A percentile compares a stretch with the other conserved stretches of the same genome.
Evolutionary conservation across 2,113 vertebrate species (phyloP).

Genomic region (Silurus glanis): DNA sequence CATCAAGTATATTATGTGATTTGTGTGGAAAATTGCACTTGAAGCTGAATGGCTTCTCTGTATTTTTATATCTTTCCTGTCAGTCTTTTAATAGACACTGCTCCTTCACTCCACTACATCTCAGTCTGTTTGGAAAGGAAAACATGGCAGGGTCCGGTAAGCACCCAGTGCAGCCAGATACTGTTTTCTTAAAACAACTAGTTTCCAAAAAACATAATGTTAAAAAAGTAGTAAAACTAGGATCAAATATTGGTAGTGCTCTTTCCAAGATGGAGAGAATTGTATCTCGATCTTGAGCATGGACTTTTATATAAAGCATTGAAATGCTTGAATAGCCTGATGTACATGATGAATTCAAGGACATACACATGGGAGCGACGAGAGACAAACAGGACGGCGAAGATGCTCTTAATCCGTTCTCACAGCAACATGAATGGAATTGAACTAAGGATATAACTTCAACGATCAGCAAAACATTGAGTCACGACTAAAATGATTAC

Average conservation of each 20-base stretch:
- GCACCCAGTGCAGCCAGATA: not conserved
- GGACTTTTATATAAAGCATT: not conserved
- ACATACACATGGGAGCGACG: not conserved
- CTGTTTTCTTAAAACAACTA: not conserved
- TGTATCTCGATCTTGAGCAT: not conserved
- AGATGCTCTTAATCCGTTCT: not conserved
- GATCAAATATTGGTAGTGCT: not conserved
- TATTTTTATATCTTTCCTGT: not conserved
- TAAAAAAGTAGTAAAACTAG: not conserved
- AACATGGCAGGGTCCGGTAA: not conserved
- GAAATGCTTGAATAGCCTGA: not conserved
- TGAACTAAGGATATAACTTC: not conserved
- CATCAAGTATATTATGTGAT: too few relatives aligned
- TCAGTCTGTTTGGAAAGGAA: slow-evolving; percentile 5
- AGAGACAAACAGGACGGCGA: not conserved
- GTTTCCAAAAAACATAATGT: not conserved
- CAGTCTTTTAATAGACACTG: slow-evolving; percentile 19
- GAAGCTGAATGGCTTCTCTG: not conserved
- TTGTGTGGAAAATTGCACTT: not conserved
- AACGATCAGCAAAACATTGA: not conserved
- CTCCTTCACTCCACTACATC: not conserved
- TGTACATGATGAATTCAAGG: not conserved
- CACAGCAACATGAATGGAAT: not conserved
- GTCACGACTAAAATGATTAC: not conserved
- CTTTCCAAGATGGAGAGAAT: not conserved